Evolutionary conservation across 2,113 vertebrate genomes (phyloP), one percentile per base, ranked within the genome.

Genomic region (Dasyurus viverrinus): DNA sequence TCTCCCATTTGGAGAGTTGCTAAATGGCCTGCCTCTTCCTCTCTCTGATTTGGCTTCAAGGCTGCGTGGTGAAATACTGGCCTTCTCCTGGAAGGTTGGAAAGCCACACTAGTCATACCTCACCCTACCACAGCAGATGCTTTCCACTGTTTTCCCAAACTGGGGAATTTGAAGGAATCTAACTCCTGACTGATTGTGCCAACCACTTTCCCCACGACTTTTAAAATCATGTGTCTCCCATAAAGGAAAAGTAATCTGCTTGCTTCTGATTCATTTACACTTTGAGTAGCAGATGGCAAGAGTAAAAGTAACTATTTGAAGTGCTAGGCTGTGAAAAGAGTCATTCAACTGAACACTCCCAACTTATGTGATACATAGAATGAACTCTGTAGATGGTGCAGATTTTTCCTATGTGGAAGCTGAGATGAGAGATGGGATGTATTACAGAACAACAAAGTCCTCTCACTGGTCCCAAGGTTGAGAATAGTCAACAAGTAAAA

Each of bases 161-260:
- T 84, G 57, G 48, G 68, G 89, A 94, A 90, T 54, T 52, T 26
- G 24, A 93, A 93, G 54, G 25, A 93, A 53, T 76, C 30, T 91
- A n/a, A 90, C 3, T 46, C 54, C 24, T 42, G n/a, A 57, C 16
- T 27, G 94, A 4, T 30, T 60, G 12, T 93, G 53, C 91, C 57
- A 91, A 90, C 50, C 94, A 95, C 90, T 53, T 60, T 25, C 76
- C 60, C 53, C 48, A 48, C 50, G 53, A 94, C 47, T 94, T 93
- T 95, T 93, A 95, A 96, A 96, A 89, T n/a, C 94, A 95, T 97
- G 89, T 97, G 60, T 16, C 48, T 97, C 95, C 96, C 90, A 53
- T 95, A 94, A 93, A 42, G 27, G 89, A 89, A 97, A 54, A n/a
- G 2, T 47, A 95, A 8, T 19, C 19, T 25, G 90, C 68, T 84